phyloP scores from a whole-genome alignment of 2,113 vertebrate species.

The Blennius ocellaris region DNA sequence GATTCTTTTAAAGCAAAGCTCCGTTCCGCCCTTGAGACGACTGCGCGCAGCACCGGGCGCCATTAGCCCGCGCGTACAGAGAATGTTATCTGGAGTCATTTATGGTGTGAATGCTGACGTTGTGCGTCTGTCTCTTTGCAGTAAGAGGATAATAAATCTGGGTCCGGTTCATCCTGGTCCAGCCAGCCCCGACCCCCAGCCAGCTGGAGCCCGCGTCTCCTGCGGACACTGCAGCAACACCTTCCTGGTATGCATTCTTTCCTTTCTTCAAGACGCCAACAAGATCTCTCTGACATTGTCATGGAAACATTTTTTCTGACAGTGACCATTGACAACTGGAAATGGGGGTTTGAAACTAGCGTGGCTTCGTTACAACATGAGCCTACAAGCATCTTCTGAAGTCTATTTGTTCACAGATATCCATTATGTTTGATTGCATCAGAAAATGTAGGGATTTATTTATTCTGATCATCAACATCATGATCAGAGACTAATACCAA shows the following conservation, averaged over 20 bases:
- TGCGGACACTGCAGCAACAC: slow-evolving; percentile 95
- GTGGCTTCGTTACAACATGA: too few relatives aligned
- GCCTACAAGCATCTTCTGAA: too few relatives aligned
- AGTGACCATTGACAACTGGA: too few relatives aligned
- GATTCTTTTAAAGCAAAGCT: slow-evolving; percentile 8
- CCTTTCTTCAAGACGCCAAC: neutral
- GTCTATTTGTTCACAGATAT: too few relatives aligned
- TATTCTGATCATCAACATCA: too few relatives aligned
- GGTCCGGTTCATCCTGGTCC: slow-evolving; percentile 92
- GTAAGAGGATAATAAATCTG: slow-evolving; percentile 94
- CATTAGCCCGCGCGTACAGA: neutral
- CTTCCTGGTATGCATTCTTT: slow-evolving; percentile 82
- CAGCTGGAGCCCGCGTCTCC: slow-evolving; percentile 89
- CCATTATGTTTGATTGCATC: too few relatives aligned
- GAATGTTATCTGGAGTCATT: slow-evolving; percentile 1
- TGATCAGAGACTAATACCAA: too few relatives aligned
- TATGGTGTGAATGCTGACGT: slow-evolving; percentile 24
- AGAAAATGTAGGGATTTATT: too few relatives aligned
- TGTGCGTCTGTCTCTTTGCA: slow-evolving; percentile 55
- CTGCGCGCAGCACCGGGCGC: slow-evolving; percentile 7
- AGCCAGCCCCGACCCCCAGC: slow-evolving; percentile 91
- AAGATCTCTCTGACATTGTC: too few relatives aligned
- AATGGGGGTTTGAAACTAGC: too few relatives aligned
- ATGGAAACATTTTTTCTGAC: too few relatives aligned
- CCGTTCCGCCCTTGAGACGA: neutral